Evolutionary conservation across 2,113 vertebrate species (phyloP), one percentile per base, ranked within the genome.

Genomic region (Coptodon rendalli): DNA sequence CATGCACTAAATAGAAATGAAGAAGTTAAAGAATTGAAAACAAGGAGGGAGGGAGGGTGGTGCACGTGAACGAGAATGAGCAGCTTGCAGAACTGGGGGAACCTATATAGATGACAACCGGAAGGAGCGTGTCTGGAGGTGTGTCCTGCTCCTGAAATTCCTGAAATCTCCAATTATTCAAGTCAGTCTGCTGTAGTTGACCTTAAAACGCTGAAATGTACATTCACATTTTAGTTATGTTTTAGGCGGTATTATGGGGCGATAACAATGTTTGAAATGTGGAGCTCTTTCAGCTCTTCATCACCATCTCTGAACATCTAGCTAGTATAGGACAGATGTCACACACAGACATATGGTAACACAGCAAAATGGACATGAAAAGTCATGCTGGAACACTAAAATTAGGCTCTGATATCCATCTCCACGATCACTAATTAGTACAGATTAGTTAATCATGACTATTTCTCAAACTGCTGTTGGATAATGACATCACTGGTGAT

Each of bases 161-260:
- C 24, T 59, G 56, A 59, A 8, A n/a, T 38, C 36, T 38, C 34
- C 19, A 66, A 2, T 38, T 68, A 22, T n/a, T 38, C 19, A 68
- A 68, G 63, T 68, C 40, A 68, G 34, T 73, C 66, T 73, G 66
- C n/a, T 73, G 66, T 6, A 27, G n/a, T 27, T 45, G 66, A 68
- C 63, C 1, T 13, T 38, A 4, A 68, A 68, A 66, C 2, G 4
- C 31, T 66, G 17, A 19, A n/a, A n/a, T 66, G 17, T n/a, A 36
- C 61, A 0, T 66, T 66, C 61, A 7, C 1, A 38, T 12, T 66
- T 63, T n/a, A 36, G 61, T n/a, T 66, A n/a, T 7, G 16, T 63
- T 36, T 36, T 66, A 66, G 61, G n/a, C 7, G 61, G 6, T 38
- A 38, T 66, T n/a, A 0, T 12, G 31, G 19, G 0, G 0, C 4